Percentiles rank a stretch among this genome's conserved stretches.
Evolutionary conservation across 2,888 invertebrate species (phyloP).

Genomic region (Blera fallax): DNA sequence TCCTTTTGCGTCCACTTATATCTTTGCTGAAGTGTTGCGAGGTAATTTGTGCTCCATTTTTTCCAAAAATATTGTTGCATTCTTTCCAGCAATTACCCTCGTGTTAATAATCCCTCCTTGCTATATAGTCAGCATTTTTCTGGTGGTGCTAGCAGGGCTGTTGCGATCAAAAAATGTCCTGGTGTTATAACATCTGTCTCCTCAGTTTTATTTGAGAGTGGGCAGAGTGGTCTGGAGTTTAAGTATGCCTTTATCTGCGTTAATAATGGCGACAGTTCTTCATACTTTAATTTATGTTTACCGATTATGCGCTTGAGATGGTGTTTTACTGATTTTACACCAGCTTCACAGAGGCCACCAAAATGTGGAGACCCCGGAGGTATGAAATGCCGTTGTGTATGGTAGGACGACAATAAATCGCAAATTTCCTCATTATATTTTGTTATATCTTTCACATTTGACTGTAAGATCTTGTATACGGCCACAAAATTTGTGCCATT

Average conservation of each 20-base stretch:
- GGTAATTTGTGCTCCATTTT: background rate
- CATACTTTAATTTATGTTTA: background rate
- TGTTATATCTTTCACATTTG: background rate
- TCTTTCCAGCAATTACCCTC: background rate
- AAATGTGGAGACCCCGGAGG: background rate
- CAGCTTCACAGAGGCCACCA: no score
- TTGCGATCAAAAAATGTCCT: background rate
- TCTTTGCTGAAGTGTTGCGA: background rate
- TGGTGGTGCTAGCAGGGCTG: background rate
- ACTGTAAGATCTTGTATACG: background rate
- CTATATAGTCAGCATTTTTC: background rate
- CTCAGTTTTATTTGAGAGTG: no score
- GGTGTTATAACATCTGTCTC: background rate
- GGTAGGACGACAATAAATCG: background rate
- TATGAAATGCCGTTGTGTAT: background rate
- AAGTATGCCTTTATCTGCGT: background rate
- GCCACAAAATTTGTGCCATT: background rate
- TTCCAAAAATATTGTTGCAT: background rate
- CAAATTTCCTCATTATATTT: background rate
- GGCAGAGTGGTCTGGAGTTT: background rate
- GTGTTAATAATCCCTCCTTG: background rate
- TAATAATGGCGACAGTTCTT: background rate
- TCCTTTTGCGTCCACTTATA: background rate
- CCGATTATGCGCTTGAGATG: background rate
- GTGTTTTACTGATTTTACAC: no score